Percentiles rank a stretch among this genome's conserved stretches.
Evolutionary conservation across 1,140 invertebrate species (phyloP).

Genomic region (Ceratosolen fusciceps): DNA sequence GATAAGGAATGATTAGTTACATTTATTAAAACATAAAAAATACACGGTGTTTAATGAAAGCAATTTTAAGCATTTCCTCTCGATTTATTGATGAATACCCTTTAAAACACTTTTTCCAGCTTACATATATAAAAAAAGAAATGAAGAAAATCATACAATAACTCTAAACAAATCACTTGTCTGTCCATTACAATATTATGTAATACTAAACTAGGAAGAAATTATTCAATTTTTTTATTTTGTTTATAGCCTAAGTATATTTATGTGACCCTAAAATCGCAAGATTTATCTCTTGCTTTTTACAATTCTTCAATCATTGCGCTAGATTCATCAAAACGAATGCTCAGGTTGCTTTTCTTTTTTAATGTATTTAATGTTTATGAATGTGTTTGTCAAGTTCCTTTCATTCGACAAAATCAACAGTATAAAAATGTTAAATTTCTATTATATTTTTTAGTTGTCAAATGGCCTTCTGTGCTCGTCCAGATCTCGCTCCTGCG

Average conservation of each 20-base stretch:
- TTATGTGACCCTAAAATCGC: slow-evolving; percentile 24
- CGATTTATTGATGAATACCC: slow-evolving; percentile 60
- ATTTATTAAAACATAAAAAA: slow-evolving; percentile 42
- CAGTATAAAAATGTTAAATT: slow-evolving; percentile 51
- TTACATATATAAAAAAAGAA: slow-evolving; percentile 60
- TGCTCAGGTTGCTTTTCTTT: slow-evolving; percentile 47
- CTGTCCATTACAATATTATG: slow-evolving; percentile 39
- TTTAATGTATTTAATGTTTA: slow-evolving; percentile 19
- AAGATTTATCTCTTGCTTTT: slow-evolving; percentile 29
- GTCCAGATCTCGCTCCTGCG: slow-evolving; percentile 42
- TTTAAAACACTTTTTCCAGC: slow-evolving; percentile 60
- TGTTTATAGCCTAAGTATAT: slow-evolving; percentile 39
- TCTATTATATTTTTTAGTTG: slow-evolving; percentile 45
- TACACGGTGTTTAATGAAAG: slow-evolving; percentile 52
- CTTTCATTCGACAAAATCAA: slow-evolving; percentile 47
- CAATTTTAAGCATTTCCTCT: slow-evolving; percentile 55
- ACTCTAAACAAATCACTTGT: slow-evolving; percentile 41
- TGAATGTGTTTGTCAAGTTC: slow-evolving; percentile 16
- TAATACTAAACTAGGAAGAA: slow-evolving; percentile 49
- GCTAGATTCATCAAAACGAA: slow-evolving; percentile 47
- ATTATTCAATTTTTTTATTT: slow-evolving; percentile 50
- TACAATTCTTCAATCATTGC: slow-evolving; percentile 39
- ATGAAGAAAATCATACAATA: slow-evolving; percentile 55
- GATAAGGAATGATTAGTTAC: slow-evolving; percentile 43
- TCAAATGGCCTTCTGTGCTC: slow-evolving; percentile 47